Evolutionary conservation across 2,113 vertebrate species (phyloP).

Genomic region (Eretmochelys imbricata): DNA sequence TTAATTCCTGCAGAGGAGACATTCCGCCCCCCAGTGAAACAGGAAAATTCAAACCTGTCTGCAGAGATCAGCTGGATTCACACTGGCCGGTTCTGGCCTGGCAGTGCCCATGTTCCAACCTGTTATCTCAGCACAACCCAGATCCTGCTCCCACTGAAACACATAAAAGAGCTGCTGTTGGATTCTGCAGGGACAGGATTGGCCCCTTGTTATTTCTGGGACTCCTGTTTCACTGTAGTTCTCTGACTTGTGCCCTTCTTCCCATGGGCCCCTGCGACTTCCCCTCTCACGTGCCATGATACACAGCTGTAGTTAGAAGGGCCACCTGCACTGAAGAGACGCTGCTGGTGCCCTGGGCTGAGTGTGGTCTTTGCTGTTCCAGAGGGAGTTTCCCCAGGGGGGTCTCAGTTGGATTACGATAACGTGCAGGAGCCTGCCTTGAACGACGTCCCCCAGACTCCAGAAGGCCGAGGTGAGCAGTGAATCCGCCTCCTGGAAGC

Average conservation of each 20-base stretch:
- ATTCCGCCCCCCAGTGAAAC: too few relatives aligned
- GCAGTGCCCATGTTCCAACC: too few relatives aligned
- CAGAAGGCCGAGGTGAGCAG: not conserved
- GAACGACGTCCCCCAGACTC: not conserved
- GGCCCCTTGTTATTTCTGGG: not conserved
- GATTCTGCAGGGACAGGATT: not conserved
- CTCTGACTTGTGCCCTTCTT: not conserved
- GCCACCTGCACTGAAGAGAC: too few relatives aligned
- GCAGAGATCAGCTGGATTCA: too few relatives aligned
- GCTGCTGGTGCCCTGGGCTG: not conserved
- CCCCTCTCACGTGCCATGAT: not conserved
- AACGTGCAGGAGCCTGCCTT: not conserved
- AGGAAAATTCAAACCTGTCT: too few relatives aligned
- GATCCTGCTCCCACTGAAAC: not conserved
- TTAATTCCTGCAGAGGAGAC: too few relatives aligned
- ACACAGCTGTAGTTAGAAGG: not conserved
- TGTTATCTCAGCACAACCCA: not conserved
- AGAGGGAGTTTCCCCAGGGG: not conserved
- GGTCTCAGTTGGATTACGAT: not conserved
- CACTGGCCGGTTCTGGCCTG: too few relatives aligned
- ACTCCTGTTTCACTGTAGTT: not conserved
- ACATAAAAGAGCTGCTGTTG: not conserved
- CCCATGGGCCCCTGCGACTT: fast-evolving
- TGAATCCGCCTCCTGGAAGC: too few relatives aligned
- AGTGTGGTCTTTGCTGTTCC: not conserved